A percentile compares a stretch with the other conserved stretches of the same genome.
Conservation (phyloP, 2,797 vertebrate species). For the Xenentodon cancila region DNA sequence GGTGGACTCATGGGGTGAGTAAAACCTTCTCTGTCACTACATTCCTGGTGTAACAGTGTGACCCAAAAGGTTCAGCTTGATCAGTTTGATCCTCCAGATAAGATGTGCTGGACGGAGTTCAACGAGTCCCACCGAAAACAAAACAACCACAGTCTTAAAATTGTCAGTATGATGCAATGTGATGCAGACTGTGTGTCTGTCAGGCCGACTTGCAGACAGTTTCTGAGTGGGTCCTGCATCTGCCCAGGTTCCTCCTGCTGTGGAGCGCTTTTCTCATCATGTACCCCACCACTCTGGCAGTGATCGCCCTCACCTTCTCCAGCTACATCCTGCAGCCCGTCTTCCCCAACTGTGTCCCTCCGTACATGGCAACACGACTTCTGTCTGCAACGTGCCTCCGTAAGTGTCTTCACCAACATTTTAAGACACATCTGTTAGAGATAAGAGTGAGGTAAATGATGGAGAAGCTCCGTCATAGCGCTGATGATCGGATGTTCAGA, state of each 20-base stretch:
- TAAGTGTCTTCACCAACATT: slow-evolving; percentile 25
- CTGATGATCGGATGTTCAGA: not conserved
- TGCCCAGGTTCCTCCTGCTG: slow-evolving; percentile 90
- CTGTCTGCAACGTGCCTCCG: slow-evolving; percentile 84
- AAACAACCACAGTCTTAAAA: too few species aligned
- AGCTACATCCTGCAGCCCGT: slow-evolving; percentile 95
- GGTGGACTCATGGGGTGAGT: slow-evolving; percentile 94
- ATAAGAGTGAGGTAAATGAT: too few species aligned
- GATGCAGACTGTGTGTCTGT: too few species aligned
- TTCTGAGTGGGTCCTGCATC: not conserved
- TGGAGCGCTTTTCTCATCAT: slow-evolving; percentile 98
- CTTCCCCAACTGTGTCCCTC: slow-evolving; percentile 92
- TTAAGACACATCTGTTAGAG: too few species aligned
- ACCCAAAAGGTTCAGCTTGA: too few species aligned
- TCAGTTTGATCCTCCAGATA: too few species aligned
- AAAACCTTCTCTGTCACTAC: too few species aligned
- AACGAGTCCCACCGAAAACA: too few species aligned
- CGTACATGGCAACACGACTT: slow-evolving; percentile 89
- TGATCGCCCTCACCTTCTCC: slow-evolving; percentile 96
- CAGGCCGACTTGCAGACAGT: too few species aligned
- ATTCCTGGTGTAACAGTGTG: too few species aligned
- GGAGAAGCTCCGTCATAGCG: not conserved
- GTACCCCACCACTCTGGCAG: slow-evolving; percentile 96
- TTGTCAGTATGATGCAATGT: too few species aligned
- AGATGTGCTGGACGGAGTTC: too few species aligned